phyloP scores from a whole-genome alignment of 2,113 vertebrate genomes.

The Pelecanus crispus region DNA sequence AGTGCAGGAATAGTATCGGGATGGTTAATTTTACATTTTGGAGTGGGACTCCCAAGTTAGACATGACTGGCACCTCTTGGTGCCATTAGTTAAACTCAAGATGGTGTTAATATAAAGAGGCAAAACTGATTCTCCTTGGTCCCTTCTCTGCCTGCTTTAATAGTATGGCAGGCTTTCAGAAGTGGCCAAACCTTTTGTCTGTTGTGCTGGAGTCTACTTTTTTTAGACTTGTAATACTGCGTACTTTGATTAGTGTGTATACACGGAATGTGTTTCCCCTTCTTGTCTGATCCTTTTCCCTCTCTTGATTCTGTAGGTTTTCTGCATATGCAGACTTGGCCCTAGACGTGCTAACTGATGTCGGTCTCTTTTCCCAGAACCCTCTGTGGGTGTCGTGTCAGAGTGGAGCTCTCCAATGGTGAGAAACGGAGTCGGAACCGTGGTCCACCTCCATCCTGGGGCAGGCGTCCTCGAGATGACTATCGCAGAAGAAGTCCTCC shows the following conservation, averaged over 20 bases:
- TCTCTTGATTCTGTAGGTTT: accelerated
- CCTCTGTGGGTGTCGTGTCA: constrained; percentile 90
- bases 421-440: constrained; percentile 94
- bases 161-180: neutral
- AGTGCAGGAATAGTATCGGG: too few relatives aligned
- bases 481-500: constrained; percentile 86
- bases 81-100: neutral
- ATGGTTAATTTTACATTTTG: neutral
- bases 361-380: constrained; percentile 62
- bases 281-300: accelerated
- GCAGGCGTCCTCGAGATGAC: constrained; percentile 89
- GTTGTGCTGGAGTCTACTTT: accelerated
- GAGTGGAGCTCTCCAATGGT: constrained; percentile 94
- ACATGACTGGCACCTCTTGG: accelerated
- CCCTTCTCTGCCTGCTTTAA: neutral
- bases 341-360: accelerated
- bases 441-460: constrained; percentile 91
- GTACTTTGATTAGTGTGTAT: neutral
- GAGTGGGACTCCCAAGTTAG: neutral
- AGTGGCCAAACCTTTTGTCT: neutral
- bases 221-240: neutral
- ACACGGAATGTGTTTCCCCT: accelerated
- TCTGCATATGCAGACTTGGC: accelerated
- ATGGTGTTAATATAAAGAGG: neutral
- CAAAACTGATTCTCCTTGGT: neutral